Evolutionary conservation across 1,140 invertebrate genomes (phyloP), one percentile per base, ranked within the genome.

Genomic region (Coelopa frigida): DNA sequence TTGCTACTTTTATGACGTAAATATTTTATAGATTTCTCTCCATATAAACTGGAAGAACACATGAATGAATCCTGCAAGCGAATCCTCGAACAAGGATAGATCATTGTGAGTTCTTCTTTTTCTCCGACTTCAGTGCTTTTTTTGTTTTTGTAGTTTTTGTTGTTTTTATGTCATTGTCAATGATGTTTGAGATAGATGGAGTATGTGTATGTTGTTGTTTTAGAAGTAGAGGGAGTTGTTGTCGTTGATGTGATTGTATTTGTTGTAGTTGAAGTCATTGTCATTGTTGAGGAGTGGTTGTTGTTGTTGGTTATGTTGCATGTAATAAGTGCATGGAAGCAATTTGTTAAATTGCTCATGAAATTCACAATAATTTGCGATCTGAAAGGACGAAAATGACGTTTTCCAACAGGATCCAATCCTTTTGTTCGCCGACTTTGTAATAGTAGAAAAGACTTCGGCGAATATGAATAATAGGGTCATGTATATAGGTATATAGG

Each of bases 301-400:
- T 29, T 29, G 27, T 29, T 39, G 37, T 22, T 39, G 12, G 4
- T 15, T 6, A 6, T 6, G 4, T 15, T 6, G 5, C 37, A 14
- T 26, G n/a, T 23, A 17, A 26, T 33, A 15, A 44, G 33, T 36
- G 22, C 38, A 29, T 48, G 29, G 38, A 38, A 36, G 33, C 46
- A 48, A 43, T 48, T 43, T 48, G 46, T 29, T 48, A 48, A 48
- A 48, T 43, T 48, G 46, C 31, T 48, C 38, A 31, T 37, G 23
- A 48, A 48, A 48, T 42, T 29, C 32, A 29, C 32, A 10, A 26
- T 40, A n/a, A n/a, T n/a, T n/a, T n/a, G n/a, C n/a, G n/a, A n/a
- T n/a, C n/a, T n/a, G n/a, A n/a, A n/a, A n/a, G n/a, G n/a, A n/a
- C n/a, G n/a, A n/a, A n/a, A n/a, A n/a, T n/a, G n/a, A n/a, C n/a